Base-by-base conservation (phyloP, 2,797 vertebrate genomes). In the Labeo calbasu region DNA sequence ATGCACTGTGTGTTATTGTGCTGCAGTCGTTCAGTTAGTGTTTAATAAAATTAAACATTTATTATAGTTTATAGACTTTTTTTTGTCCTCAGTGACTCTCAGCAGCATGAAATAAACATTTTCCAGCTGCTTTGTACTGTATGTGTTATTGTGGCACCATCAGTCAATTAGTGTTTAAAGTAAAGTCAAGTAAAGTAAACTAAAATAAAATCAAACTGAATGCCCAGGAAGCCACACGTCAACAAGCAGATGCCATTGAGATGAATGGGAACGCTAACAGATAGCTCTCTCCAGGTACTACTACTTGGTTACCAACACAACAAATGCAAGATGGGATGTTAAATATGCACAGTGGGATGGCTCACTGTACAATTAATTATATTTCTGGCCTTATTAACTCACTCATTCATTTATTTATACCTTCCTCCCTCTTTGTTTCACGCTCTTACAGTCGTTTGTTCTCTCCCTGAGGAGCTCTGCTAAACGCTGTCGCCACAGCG, bases 401-500 rank as follows among this genome's bases (percentile, higher is more conserved):
- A 77, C 70, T 65, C 77, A 72, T 76, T 75, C 68, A 87, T 77
- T 76, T 25, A 85, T 69, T 76, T 32, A 85, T 75, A 68, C 46
- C 69, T 23, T 65, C 81, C 36, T 75, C 50, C 85, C 63, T 76
- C n/a, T 84, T 79, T 71, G 43, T 78, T 21, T 57, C 86, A 55
- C 55, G 83, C 83, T 81, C 61, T 84, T 46, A 13, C 32, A 55
- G 68, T n/a, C 15, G 7, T 50, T 71, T 63, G 76, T 88, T 88
- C 84, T 87, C 70, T 89, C 87, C 87, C 77, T 19, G 81, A 86
- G 72, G 71, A 73, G 88, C 88, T 91, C 87, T 80, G 86, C 89
- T 92, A 92, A 94, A 92, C 75, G 86, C 88, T 90, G 90, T 91
- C 88, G 83, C 92, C 90, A 91, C 88, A 89, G 84, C 87, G 83